phyloP scores from a whole-genome alignment of 2,113 vertebrate species.

The Cheirogaleus medius region DNA sequence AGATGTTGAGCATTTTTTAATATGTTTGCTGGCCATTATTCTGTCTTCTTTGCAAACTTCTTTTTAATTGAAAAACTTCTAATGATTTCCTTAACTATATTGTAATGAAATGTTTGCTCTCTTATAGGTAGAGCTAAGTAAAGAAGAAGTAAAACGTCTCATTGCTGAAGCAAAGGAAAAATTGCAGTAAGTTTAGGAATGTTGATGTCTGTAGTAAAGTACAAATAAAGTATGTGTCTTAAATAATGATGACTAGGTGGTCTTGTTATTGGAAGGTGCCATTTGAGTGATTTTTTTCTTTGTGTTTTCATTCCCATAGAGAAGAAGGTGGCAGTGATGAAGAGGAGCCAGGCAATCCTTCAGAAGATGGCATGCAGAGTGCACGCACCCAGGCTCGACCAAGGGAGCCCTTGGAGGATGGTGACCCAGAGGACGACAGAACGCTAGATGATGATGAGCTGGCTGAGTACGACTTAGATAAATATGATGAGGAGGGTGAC shows the following conservation, averaged over 20 bases:
- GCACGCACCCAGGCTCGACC: background rate
- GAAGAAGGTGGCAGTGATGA: conserved; percentile 84
- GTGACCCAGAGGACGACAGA: conserved; percentile 51
- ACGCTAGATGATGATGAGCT: conserved; percentile 83
- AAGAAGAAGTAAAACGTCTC: conserved; percentile 86
- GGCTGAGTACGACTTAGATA: conserved; percentile 93
- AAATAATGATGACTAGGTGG: background rate
- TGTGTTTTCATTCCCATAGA: conserved; percentile 49
- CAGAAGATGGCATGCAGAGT: background rate
- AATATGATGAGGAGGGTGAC: conserved; percentile 91
- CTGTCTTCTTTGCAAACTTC: background rate
- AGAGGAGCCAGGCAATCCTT: conserved; percentile 77
- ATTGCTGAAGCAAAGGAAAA: conserved; percentile 84
- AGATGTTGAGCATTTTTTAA: too few species aligned
- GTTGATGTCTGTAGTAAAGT: background rate
- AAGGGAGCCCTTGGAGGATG: conserved; percentile 56
- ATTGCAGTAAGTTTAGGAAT: conserved; percentile 81
- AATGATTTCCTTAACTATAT: background rate
- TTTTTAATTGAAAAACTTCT: background rate
- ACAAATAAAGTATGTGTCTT: background rate
- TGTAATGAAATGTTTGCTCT: conserved; percentile 34
- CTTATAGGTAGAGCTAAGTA: conserved; percentile 84
- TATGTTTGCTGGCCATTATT: too few species aligned
- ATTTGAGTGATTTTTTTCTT: background rate
- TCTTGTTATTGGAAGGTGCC: background rate